A percentile compares a stretch with the other conserved stretches of the same genome.
Evolutionary conservation across 35 echinoderm and acorn worm species (phyloP).

Genomic region (Strongylocentrotus purpuratus): DNA sequence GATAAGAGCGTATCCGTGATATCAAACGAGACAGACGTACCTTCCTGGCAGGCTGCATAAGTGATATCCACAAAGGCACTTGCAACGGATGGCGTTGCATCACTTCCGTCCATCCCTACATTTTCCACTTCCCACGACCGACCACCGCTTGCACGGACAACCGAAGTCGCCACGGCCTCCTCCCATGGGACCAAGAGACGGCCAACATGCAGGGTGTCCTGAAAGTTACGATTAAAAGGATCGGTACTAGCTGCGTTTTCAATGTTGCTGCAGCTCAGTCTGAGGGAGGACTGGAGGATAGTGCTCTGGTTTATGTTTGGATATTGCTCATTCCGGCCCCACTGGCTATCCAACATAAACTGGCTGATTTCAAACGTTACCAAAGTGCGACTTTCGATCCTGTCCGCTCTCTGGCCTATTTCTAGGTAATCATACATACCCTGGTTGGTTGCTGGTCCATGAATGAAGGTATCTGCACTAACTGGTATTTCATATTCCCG

Average conservation of each 20-base stretch:
- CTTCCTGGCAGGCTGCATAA: background rate
- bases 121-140: background rate
- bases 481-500: background rate
- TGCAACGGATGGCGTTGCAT: background rate
- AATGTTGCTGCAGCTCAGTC: background rate
- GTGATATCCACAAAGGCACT: background rate
- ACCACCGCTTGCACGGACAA: background rate
- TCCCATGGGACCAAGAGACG: background rate
- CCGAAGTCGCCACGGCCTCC: background rate
- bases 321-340: background rate
- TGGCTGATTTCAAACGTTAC: background rate
- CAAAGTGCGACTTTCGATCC: slow-evolving; percentile 9
- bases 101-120: background rate
- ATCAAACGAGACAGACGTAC: slow-evolving; percentile 8
- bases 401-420: slow-evolving; percentile 4
- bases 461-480: background rate
- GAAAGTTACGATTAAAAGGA: background rate
- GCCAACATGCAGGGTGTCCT: background rate
- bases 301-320: background rate
- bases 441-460: background rate
- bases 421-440: slow-evolving; percentile 9
- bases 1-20: background rate
- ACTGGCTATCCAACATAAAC: background rate
- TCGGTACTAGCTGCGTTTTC: slow-evolving; percentile 1
- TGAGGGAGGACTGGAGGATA: background rate